phyloP scores from a whole-genome alignment of 30 jellyfish, hydroid and myxozoan genomes.

The Aurelia sp. region DNA sequence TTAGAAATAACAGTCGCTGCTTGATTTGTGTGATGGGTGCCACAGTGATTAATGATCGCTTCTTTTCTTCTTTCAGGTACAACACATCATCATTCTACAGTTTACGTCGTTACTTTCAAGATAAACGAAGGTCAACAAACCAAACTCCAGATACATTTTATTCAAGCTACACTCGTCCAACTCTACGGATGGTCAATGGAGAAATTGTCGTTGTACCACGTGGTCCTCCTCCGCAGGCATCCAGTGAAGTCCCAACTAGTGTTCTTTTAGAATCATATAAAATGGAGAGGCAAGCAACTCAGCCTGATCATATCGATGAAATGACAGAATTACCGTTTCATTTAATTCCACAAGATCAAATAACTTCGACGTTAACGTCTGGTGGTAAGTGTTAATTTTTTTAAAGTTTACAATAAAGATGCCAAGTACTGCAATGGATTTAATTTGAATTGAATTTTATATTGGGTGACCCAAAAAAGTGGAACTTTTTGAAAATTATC shows the following conservation, averaged over 20 bases:
- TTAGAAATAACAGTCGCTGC: not conserved
- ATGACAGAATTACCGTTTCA: constrained; percentile 46
- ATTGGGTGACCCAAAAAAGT: not conserved
- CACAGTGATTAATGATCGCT: too few relatives aligned
- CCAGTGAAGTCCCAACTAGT: constrained; percentile 22
- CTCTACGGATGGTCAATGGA: constrained; percentile 64
- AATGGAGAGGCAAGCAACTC: not conserved
- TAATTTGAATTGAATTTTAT: not conserved
- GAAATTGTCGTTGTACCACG: constrained; percentile 65
- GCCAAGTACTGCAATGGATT: not conserved
- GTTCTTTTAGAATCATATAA: constrained; percentile 21
- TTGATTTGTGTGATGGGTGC: too few relatives aligned
- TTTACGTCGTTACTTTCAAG: constrained; percentile 26
- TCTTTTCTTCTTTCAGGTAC: not conserved
- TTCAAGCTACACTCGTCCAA: constrained; percentile 61
- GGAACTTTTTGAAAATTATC: too few relatives aligned
- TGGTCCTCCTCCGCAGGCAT: constrained; percentile 26
- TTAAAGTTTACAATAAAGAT: too few relatives aligned
- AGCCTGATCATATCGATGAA: constrained; percentile 23
- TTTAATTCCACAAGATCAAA: constrained; percentile 38
- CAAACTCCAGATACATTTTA: constrained; percentile 47
- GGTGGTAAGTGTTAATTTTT: constrained; percentile 1
- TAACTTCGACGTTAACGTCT: constrained; percentile 28
- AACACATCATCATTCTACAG: constrained; percentile 37
- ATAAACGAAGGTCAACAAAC: constrained; percentile 26